phyloP scores from a whole-genome alignment of 2,113 vertebrate genomes.

The Callionymus lyra region DNA sequence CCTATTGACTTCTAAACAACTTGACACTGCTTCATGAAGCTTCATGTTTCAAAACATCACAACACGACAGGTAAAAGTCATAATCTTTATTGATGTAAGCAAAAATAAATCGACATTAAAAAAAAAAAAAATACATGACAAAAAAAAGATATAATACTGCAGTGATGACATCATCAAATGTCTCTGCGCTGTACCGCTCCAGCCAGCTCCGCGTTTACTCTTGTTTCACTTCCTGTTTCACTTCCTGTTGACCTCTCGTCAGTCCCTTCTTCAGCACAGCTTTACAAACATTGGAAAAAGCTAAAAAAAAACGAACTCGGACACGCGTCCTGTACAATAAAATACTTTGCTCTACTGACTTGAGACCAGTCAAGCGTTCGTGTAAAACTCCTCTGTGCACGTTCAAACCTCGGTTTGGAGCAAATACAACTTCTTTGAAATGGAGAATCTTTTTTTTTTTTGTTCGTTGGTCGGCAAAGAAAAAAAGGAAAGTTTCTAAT shows the following conservation, averaged over 20 bases:
- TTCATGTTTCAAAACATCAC: too few relatives aligned
- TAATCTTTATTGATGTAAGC: constrained; percentile 61
- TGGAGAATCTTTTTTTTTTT: too few relatives aligned
- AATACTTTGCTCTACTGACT: constrained; percentile 52
- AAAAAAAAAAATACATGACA: constrained; percentile 40
- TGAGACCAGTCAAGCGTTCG: constrained; percentile 74
- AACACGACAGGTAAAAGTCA: constrained; percentile 33
- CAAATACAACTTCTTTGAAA: constrained; percentile 27
- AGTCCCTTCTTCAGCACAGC: constrained; percentile 12
- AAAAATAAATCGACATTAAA: constrained; percentile 43
- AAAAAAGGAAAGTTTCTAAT: constrained; percentile 15
- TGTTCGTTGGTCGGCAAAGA: constrained; percentile 1
- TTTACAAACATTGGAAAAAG: constrained; percentile 10
- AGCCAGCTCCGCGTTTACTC: background rate
- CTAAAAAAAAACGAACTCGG: constrained; percentile 33
- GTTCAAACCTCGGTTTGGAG: constrained; percentile 27
- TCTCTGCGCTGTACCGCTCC: background rate
- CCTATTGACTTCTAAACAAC: background rate
- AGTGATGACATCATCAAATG: constrained; percentile 22
- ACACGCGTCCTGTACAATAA: constrained; percentile 50
- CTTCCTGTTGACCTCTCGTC: constrained; percentile 1
- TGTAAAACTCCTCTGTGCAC: constrained; percentile 51
- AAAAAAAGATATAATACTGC: constrained; percentile 44
- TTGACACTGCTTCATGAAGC: too few relatives aligned
- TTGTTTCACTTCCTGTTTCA: background rate